Conservation (phyloP, 2,797 vertebrate genomes). For the Micromesistius poutassou region DNA sequence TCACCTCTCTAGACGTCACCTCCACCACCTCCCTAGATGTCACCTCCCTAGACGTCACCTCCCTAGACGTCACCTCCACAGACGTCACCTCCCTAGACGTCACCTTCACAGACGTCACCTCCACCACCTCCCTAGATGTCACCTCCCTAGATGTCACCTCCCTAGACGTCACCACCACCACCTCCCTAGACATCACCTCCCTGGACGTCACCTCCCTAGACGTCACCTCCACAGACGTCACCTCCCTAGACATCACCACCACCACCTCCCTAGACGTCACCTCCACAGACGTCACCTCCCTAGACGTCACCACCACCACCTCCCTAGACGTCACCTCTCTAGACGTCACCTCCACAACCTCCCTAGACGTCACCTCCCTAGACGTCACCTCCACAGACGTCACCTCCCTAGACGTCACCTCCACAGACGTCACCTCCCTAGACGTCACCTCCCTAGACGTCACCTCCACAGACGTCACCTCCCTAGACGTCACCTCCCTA, state of each 20-base stretch:
- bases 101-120: neutral
- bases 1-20: neutral
- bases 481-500: neutral
- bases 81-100: neutral
- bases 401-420: too few relatives aligned
- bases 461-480: conserved; percentile 27
- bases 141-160: neutral
- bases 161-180: conserved; percentile 3
- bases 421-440: neutral
- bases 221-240: neutral
- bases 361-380: too few relatives aligned
- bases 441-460: conserved; percentile 20
- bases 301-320: neutral
- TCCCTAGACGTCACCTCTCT: neutral
- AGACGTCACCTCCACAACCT: too few relatives aligned
- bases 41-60: neutral
- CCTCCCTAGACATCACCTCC: neutral
- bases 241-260: neutral
- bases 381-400: too few relatives aligned
- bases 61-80: neutral
- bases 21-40: neutral
- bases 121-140: neutral
- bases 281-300: neutral
- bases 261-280: neutral
- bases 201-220: conserved; percentile 41